phyloP scores from a whole-genome alignment of 2,797 vertebrate genomes.

The Macroramphosus scolopax region DNA sequence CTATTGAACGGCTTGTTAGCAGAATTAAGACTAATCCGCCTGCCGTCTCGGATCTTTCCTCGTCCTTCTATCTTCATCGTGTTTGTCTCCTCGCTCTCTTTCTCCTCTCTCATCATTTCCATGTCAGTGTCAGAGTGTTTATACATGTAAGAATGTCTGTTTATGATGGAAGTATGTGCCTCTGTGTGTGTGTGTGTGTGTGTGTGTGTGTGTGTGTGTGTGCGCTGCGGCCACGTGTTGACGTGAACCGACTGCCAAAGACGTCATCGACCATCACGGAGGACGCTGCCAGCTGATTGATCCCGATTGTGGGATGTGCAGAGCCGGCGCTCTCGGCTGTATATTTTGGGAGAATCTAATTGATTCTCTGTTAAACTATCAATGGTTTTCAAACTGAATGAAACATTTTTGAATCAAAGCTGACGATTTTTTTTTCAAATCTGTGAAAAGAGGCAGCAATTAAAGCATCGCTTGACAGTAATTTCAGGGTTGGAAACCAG shows the following conservation, averaged over 20 bases:
- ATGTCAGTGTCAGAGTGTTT: not conserved
- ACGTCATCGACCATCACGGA: conserved; percentile 43
- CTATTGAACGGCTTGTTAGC: conserved; percentile 27
- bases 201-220: not conserved
- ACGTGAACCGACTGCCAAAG: conserved; percentile 55
- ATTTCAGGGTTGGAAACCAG: too few species aligned
- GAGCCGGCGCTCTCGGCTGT: conserved; percentile 3
- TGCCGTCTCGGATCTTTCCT: conserved; percentile 10
- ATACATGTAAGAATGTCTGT: not conserved
- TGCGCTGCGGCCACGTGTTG: conserved; percentile 3
- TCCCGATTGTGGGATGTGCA: conserved; percentile 28
- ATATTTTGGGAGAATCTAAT: too few species aligned
- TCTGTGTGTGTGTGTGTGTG: conserved; percentile 3
- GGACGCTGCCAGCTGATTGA: conserved; percentile 44
- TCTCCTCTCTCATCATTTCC: conserved; percentile 4
- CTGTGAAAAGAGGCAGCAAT: too few species aligned
- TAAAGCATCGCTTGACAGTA: too few species aligned
- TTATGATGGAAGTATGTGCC: conserved; percentile 12
- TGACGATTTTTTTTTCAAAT: too few species aligned
- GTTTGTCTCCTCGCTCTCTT: not conserved
- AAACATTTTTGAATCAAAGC: too few species aligned
- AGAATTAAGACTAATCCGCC: conserved; percentile 42
- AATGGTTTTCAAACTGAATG: too few species aligned
- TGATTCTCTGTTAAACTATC: too few species aligned
- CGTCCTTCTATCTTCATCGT: conserved; percentile 20